Base-by-base conservation (phyloP, 2,888 invertebrate species). In the Meiosimyza platycephala region DNA sequence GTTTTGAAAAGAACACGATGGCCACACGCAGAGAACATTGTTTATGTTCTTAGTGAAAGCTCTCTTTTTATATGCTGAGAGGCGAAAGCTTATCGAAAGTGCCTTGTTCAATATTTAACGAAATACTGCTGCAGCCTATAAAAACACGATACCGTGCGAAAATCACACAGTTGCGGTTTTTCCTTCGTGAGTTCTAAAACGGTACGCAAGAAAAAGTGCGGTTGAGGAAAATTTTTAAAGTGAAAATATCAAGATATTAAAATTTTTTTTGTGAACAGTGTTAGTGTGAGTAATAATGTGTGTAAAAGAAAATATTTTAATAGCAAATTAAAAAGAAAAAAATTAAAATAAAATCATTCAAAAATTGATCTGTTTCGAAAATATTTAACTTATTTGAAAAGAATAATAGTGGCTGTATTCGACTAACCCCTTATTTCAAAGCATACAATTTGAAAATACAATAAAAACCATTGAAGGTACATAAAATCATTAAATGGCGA, bases 101-200 rank as follows among this genome's bases (percentile, higher is more conserved):
- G 62, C 63, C 71, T 16, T 22, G 33, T 78, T 80, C 79, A 76
- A 80, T 76, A 81, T 75, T 82, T 51, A 72, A 82, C 81, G 80
- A 79, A 80, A 72, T 68, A 52, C 64, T 75, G 79, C 76, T 77
- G 78, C 76, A 59, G 77, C 74, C 67, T 79, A 82, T 81, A 82
- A 78, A 80, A 77, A 76, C 69, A 64, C 47, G 52, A 76, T 66
- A 71, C 16, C 64, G 74, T 69, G 76, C 78, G 80, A 79, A 79
- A 74, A 72, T 76, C 78, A 79, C 74, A 79, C 78, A 83, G 83
- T 83, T 81, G 79, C 82, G 80, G 80, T 77, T 79, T 78, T 72
- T 80, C 76, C 71, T 57, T 70, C 75, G 73, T 73, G 64, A 55
- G 40, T 40, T 40, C 40, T 40, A 52, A 65, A 60, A 74, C 63